Evolutionary conservation across 2,797 vertebrate genomes (phyloP), one percentile per base, ranked within the genome.

Genomic region (Eulemur rubriventer): DNA sequence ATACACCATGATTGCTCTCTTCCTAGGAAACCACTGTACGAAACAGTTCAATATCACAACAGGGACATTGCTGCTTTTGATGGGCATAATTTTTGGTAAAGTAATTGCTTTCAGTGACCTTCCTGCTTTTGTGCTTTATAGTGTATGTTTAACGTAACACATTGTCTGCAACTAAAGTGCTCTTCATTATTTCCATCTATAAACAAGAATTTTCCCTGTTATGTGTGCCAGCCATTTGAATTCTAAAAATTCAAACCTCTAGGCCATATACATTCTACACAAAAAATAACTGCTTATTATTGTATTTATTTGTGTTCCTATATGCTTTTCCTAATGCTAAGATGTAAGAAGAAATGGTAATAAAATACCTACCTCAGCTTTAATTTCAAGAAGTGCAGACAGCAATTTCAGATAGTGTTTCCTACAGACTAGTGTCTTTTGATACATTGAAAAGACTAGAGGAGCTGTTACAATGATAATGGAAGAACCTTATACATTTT

Each of bases 401-500:
- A 89, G 76, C 69, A 73, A 94, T 97, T 97, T 95, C 86, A 65
- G 33, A 59, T 65, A 89, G 69, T 94, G 48, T 91, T 96, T 96
- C 88, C 85, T 83, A 38, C n/a, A 83, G 85, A 87, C 59, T 75
- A 52, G 72, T 80, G 82, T 97, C 90, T 95, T 95, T 79, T 88
- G 79, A 96, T 96, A 94, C 16, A 70, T 55, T 79, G 70, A 91
- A 91, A 93, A 95, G 91, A 73, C 59, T 79, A 86, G 79, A 83
- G 75, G 91, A 91, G 92, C 95, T 87, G 92, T 96, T 96, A 94
- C 48, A n/a, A 78, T 35, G 97, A 94, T 96, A 97, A 97, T 96
- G 91, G 95, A 79, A 96, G 91, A 94, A 86, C n/a, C 94, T 93
- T 96, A 97, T 96, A 96, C 92, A 96, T 97, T 95, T 97, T 96